Conservation (phyloP, 1,140 invertebrate species). For the Lasioglossum baleicum region DNA sequence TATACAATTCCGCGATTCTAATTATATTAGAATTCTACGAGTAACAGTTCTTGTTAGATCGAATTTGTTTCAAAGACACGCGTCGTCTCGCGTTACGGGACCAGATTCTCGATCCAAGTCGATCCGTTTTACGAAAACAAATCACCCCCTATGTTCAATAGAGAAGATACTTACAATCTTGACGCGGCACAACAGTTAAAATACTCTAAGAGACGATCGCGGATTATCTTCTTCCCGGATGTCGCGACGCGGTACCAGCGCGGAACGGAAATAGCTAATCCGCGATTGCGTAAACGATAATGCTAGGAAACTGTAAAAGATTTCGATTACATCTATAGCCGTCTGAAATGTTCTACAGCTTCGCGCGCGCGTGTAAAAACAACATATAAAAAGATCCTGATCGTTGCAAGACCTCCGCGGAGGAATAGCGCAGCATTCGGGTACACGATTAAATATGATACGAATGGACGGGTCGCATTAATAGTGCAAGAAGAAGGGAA, state of each 20-base stretch:
- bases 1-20: slow-evolving; percentile 56
- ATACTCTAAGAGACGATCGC: slow-evolving; percentile 5
- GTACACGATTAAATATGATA: slow-evolving; percentile 56
- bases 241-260: not conserved
- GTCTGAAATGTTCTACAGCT: slow-evolving; percentile 27
- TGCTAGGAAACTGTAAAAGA: slow-evolving; percentile 29
- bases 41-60: slow-evolving; percentile 36
- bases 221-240: not conserved
- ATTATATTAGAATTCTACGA: slow-evolving; percentile 53
- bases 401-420: not conserved
- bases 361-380: slow-evolving; percentile 24
- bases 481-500: slow-evolving; percentile 51
- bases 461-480: slow-evolving; percentile 59
- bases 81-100: slow-evolving; percentile 5
- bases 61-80: slow-evolving; percentile 9
- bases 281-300: slow-evolving; percentile 11
- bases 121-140: slow-evolving; percentile 24
- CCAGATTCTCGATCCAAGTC: slow-evolving; percentile 2
- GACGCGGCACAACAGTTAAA: slow-evolving; percentile 7
- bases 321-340: not conserved
- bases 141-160: slow-evolving; percentile 1
- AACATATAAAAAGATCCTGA: slow-evolving; percentile 37
- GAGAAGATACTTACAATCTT: slow-evolving; percentile 31
- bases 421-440: not conserved
- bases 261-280: slow-evolving; percentile 10